phyloP scores from a whole-genome alignment of 1,140 invertebrate genomes.

The Drosophila mayri region DNA sequence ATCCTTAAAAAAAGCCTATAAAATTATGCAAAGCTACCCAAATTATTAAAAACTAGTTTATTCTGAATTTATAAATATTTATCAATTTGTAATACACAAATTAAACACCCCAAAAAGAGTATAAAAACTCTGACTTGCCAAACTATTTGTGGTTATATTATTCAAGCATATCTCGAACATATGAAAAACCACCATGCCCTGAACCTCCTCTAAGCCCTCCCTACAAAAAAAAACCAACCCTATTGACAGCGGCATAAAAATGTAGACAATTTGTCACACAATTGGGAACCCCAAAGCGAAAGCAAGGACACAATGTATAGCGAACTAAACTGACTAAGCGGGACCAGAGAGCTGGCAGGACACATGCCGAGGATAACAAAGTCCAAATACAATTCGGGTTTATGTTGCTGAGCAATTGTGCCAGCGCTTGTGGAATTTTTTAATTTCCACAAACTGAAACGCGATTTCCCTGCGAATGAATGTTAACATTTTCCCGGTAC shows the following conservation, averaged over 20 bases:
- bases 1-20: neutral
- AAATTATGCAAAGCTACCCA: neutral
- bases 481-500: conserved; percentile 23
- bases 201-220: neutral
- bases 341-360: conserved; percentile 48
- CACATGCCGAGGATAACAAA: conserved; percentile 60
- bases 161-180: conserved; percentile 1
- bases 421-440: conserved; percentile 70
- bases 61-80: neutral
- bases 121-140: neutral
- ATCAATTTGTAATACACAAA: neutral
- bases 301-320: conserved; percentile 24
- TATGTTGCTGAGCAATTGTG: conserved; percentile 30
- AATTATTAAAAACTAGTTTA: neutral
- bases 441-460: conserved; percentile 57
- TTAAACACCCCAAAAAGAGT: neutral
- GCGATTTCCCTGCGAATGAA: conserved; percentile 27
- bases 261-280: conserved; percentile 79
- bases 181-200: neutral
- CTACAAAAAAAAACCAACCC: conserved; percentile 9
- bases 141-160: neutral
- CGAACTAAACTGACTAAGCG: conserved; percentile 31
- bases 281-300: conserved; percentile 54
- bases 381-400: conserved; percentile 10
- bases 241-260: conserved; percentile 60